Evolutionary conservation across 2,113 vertebrate genomes (phyloP).

Genomic region (Propithecus coquereli): DNA sequence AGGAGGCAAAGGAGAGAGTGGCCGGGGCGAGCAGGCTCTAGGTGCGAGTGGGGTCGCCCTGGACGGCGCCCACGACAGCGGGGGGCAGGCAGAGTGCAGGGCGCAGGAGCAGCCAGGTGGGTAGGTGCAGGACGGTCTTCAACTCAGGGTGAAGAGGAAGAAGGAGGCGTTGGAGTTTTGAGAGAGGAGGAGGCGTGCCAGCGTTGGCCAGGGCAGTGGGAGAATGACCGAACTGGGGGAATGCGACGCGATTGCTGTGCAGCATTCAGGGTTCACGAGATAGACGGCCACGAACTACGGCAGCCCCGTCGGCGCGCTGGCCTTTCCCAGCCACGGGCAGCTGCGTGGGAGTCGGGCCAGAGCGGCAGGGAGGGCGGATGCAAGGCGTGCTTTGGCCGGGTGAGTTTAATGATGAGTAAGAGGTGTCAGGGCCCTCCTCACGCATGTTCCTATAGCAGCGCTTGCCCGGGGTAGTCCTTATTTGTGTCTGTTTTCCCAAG

Average conservation of each 20-base stretch:
- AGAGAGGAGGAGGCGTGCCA: background rate
- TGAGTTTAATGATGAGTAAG: background rate
- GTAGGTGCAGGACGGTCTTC: background rate
- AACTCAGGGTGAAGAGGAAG: background rate
- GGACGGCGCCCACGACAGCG: too few relatives aligned
- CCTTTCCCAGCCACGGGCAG: background rate
- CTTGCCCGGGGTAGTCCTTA: background rate
- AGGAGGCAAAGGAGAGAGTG: background rate
- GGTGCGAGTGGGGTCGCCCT: background rate
- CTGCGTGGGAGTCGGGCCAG: background rate
- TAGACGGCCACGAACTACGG: background rate
- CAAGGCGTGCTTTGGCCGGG: background rate
- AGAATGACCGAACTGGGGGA: background rate
- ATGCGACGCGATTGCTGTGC: rapidly evolving
- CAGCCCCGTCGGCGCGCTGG: background rate
- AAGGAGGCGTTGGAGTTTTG: background rate
- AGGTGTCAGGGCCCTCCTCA: background rate
- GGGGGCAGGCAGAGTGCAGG: background rate
- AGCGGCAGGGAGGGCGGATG: background rate
- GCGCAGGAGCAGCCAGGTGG: background rate
- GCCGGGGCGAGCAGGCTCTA: background rate
- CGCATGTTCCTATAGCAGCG: rapidly evolving
- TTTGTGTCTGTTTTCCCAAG: background rate
- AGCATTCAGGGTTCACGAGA: background rate
- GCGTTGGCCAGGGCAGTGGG: background rate